Base-by-base conservation (phyloP, 2,888 invertebrate genomes). In the Brenthis hecate region DNA sequence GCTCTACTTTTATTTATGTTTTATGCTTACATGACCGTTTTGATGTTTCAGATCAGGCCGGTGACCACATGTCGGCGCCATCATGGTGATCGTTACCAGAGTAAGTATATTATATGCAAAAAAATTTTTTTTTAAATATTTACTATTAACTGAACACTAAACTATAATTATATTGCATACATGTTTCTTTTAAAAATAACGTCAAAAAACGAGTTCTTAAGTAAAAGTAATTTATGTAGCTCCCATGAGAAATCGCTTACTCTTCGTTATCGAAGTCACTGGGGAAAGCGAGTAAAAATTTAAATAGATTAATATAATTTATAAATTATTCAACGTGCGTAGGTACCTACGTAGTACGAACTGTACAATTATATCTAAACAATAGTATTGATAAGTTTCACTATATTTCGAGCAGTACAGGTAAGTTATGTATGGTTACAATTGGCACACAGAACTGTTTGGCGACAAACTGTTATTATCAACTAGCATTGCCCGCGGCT, bases 1-100 rank as follows among this genome's bases (percentile, higher is more conserved):
- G 13, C 8, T 11, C 36, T 2, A 23, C 13, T 54, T 32, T 13
- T 48, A 56, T 23, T n/a, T 50, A 13, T 6, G 6, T 19, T 56
- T 32, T 50, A 13, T 58, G 14, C 6, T 43, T 56, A n/a, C 43
- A 36, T 19, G 2, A 56, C 36, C 11, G 36, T 71, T 73, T 73
- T 69, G 23, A 72, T 83, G 74, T 75, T 85, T 85, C 89, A 92
- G 92, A 86, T 89, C 88, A 81, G 78, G 81, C 84, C 81, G 86
- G 89, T 89, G 91, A 92, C 89, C 93, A 92, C 88, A 92, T 93
- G 93, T 91, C 91, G 90, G 83, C 91, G 80, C 83, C 93, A 94
- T 94, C 93, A 95, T 96, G 95, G 95, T 96, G 94, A 96, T 96
- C 93, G 95, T 96, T 94, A 96, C 95, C 94, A 95, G 95, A 94